These are phyloP conservation scores for Caenorhabditis briggsae DNA, from an alignment of 1,140 invertebrate species.

Conservation along the genomic window DNA sequence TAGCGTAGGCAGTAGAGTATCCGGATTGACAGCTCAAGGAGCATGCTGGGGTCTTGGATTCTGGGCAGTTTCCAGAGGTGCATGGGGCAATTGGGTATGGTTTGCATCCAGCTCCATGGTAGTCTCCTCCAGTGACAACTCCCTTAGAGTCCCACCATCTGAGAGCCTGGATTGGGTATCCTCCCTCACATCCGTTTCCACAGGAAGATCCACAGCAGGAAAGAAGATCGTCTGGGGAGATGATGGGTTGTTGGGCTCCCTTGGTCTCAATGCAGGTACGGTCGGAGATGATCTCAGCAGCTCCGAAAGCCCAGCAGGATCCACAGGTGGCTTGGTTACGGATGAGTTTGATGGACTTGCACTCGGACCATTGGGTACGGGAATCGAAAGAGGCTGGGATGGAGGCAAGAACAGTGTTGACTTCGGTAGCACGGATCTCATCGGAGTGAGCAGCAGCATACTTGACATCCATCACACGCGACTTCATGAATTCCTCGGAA, in stretches of 20 bases:
- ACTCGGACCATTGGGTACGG: conserved; percentile 57
- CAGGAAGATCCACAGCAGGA: conserved; percentile 52
- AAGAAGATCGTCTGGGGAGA: conserved; percentile 57
- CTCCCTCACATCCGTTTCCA: conserved; percentile 59
- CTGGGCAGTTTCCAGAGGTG: conserved; percentile 49
- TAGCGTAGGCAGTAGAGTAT: conserved; percentile 45
- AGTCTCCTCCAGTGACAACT: conserved; percentile 60
- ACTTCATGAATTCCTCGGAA: conserved; percentile 26
- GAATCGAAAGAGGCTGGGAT: conserved; percentile 52
- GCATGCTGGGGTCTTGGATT: conserved; percentile 51
- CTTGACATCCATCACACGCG: conserved; percentile 15
- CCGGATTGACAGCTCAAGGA: conserved; percentile 34
- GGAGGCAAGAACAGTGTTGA: neutral
- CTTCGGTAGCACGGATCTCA: conserved; percentile 43
- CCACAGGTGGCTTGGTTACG: conserved; percentile 53
- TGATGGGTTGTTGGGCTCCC: conserved; percentile 49
- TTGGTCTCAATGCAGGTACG: conserved; percentile 58
- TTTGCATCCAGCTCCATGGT: conserved; percentile 53
- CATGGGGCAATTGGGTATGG: conserved; percentile 60
- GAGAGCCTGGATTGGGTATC: conserved; percentile 54
- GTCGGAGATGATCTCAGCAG: conserved; percentile 60
- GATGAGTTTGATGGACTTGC: conserved; percentile 56
- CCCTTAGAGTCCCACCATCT: conserved; percentile 53
- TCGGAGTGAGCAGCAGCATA: conserved; percentile 36
- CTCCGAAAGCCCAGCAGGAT: conserved; percentile 59